phyloP scores from a whole-genome alignment of 2,113 vertebrate species.

The Odocoileus virginianus region DNA sequence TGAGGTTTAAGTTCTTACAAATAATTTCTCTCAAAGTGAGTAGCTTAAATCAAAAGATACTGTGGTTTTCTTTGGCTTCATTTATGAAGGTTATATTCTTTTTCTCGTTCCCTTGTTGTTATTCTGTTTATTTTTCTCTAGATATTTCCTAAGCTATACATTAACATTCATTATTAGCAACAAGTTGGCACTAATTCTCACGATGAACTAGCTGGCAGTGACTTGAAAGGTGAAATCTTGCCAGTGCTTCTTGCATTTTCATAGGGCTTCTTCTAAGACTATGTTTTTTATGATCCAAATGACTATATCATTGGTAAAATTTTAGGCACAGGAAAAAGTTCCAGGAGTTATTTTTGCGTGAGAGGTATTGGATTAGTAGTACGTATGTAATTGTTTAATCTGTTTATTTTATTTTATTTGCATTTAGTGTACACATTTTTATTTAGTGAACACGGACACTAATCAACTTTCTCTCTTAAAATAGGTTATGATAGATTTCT shows the following conservation, averaged over 20 bases:
- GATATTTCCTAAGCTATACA: not conserved
- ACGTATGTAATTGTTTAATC: not conserved
- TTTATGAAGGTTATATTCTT: not conserved
- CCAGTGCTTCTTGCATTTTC: not conserved
- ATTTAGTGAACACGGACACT: not conserved
- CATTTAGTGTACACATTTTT: not conserved
- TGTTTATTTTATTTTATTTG: no score
- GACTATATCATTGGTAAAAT: not conserved
- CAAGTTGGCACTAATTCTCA: not conserved
- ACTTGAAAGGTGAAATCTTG: not conserved
- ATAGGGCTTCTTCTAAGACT: not conserved
- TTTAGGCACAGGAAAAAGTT: not conserved
- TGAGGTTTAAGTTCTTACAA: not conserved
- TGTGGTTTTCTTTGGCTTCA: slow-evolving; percentile 23
- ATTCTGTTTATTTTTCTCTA: not conserved
- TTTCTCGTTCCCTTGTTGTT: not conserved
- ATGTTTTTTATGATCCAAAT: not conserved
- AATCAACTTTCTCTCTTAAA: not conserved
- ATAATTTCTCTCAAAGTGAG: not conserved
- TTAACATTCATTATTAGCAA: not conserved
- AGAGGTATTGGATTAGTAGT: not conserved
- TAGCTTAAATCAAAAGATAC: not conserved
- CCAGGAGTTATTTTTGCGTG: not conserved
- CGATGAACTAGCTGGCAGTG: not conserved
- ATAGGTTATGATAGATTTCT: not conserved